Percentiles rank a stretch among this genome's conserved stretches.
Conservation (phyloP, 2,113 vertebrate species). For the Martes martes region DNA sequence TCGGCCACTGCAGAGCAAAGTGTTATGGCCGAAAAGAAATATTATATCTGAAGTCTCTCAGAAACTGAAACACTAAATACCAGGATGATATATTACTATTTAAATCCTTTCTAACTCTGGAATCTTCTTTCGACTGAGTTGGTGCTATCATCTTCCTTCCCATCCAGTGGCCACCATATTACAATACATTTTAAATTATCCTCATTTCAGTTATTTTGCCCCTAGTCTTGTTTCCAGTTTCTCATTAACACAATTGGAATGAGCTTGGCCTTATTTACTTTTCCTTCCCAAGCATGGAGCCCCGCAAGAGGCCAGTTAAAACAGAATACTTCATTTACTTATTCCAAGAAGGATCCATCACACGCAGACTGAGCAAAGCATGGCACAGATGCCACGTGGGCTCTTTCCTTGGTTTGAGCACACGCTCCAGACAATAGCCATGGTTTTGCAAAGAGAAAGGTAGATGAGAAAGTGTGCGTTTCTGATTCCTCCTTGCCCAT, state of each 20-base stretch:
- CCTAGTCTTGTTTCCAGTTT: not conserved
- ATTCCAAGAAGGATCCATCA: not conserved
- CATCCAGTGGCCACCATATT: not conserved
- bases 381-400: rapidly evolving
- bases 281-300: not conserved
- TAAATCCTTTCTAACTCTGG: not conserved
- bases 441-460: not conserved
- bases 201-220: not conserved
- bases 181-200: not conserved
- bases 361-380: rapidly evolving
- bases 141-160: not conserved
- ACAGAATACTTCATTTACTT: not conserved
- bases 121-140: not conserved
- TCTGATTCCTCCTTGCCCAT: not conserved
- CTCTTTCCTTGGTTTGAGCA: not conserved
- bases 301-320: not conserved
- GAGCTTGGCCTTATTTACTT: not conserved
- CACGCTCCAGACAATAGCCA: not conserved
- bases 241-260: not conserved
- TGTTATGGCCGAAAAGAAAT: not conserved
- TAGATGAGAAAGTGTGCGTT: not conserved
- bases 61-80: not conserved
- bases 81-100: not conserved
- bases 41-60: not conserved
- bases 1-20: not conserved